Conservation (phyloP, 2,797 vertebrate species). For the Etheostoma nigrum region DNA sequence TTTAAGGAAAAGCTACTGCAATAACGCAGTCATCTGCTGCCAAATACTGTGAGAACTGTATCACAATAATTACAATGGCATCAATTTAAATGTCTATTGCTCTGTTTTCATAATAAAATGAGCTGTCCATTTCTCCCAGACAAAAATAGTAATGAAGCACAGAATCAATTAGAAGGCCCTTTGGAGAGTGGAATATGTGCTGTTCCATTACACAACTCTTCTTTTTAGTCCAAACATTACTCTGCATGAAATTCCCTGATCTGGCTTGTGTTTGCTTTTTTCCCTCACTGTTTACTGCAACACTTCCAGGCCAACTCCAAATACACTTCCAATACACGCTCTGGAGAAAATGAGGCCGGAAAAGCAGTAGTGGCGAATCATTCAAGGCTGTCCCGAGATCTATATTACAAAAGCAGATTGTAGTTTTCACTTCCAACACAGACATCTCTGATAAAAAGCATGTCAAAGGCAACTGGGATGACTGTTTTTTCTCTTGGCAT, state of each 20-base stretch:
- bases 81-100: slow-evolving; percentile 62
- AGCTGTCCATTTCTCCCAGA: slow-evolving; percentile 69
- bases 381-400: slow-evolving; percentile 83
- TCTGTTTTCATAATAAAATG: slow-evolving; percentile 71
- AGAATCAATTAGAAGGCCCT: slow-evolving; percentile 80
- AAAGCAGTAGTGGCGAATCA: slow-evolving; percentile 77
- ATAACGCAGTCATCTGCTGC: slow-evolving; percentile 60
- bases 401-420: slow-evolving; percentile 83
- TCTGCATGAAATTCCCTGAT: slow-evolving; percentile 78
- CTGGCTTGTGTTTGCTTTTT: slow-evolving; percentile 79
- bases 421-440: slow-evolving; percentile 79
- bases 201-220: slow-evolving; percentile 74
- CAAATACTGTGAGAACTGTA: slow-evolving; percentile 59
- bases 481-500: slow-evolving; percentile 83
- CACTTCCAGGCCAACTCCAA: slow-evolving; percentile 82
- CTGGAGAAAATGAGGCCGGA: slow-evolving; percentile 76
- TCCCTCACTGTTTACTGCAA: slow-evolving; percentile 82
- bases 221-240: slow-evolving; percentile 77
- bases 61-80: slow-evolving; percentile 65
- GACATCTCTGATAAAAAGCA: slow-evolving; percentile 81
- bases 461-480: slow-evolving; percentile 79
- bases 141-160: slow-evolving; percentile 75
- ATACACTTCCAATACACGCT: slow-evolving; percentile 68
- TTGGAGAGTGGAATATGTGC: slow-evolving; percentile 68
- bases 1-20: slow-evolving; percentile 57